Evolutionary conservation across 2,113 vertebrate genomes (phyloP), one percentile per base, ranked within the genome.

Genomic region (Python bivittatus): DNA sequence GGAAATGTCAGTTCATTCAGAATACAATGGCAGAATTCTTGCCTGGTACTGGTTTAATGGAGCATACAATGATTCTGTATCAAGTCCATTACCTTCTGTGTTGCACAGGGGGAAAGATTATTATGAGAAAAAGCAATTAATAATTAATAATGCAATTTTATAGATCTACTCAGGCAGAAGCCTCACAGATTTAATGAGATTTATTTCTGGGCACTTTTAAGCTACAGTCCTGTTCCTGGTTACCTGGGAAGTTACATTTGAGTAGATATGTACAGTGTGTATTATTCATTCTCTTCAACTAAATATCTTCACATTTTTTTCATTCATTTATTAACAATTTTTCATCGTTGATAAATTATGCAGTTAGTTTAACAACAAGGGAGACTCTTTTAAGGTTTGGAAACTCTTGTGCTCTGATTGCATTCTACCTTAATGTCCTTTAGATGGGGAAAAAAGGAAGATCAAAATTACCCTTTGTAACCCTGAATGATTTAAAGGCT

Each of bases 341-440:
- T 44, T 89, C 17, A 44, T 89, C 87, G 61, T 91, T 91, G 53
- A 0, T 72, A 42, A 92, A 44, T 0, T 68, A 11, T 89, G 38
- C n/a, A 60, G 15, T 17, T 48, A 88, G 57, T 58, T 9, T 91
- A 57, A 17, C 4, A 58, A 92, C 17, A 44, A 92, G 86, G 54
- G 25, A 94, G 17, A 58, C 11, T 61, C 90, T 68, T 93, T 88
- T 54, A 88, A 44, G 93, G 12, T 11, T 91, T 84, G 57, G 92
- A 91, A 91, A 92, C 9, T 25, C 10, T 6, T 72, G 10, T 9
- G 85, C 4, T 94, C 93, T 86, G 33, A 33, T 93, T 93, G 93
- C 12, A 9, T 79, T 11, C 91, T 92, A 86, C 52, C 61, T 93
- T 92, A 64, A 15, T 93, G 93, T 52, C 88, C 94, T 94, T 91